Evolutionary conservation across 2,888 invertebrate genomes (phyloP), one percentile per base, ranked within the genome.

Genomic region (Leistus spinibarbis): DNA sequence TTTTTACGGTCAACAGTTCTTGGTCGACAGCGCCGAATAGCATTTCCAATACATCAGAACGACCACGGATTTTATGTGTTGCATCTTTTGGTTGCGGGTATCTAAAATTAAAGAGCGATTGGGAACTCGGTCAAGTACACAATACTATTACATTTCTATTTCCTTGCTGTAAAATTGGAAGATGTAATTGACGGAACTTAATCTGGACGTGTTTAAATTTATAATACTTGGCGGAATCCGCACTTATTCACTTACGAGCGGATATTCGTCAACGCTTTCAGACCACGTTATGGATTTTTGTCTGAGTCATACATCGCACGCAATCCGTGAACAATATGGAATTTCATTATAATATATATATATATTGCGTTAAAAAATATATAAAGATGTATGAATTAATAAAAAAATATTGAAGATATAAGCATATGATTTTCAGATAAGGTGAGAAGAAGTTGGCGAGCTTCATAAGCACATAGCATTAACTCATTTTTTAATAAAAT

Each of bases 1-100:
- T 93, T 87, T 99, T 99, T 80, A 97, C 97, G 71, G 97, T 93
- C 79, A 99, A 90, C 69, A 99, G 88, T 85, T 98, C 97, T 80
- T 94, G 95, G 85, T 97, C 96, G 56, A 96, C 93, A 53, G 92
- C 88, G 40, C 95, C 94, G 84, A 92, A 93, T 78, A 96, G 85
- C 85, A 93, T 90, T 87, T 96, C 96, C 80, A 96, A 86, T 80
- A 96, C 84, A 85, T 96, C 96, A 79, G 93, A 92, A 84, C 91
- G 92, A 54, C 96, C 95, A 79, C 96, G 92, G 80, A 96, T 94
- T 87, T 95, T 95, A 88, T 95, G 92, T 80, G 96, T 95, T 69
- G 94, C 92, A 82, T 96, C 96, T 85, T 95, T 95, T 3, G 96
- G 93, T 84, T 92, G 91, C 10, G 94, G 94, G 85, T 96, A 96